phyloP scores from a whole-genome alignment of 2,888 invertebrate genomes.

The Laothoe populi region DNA sequence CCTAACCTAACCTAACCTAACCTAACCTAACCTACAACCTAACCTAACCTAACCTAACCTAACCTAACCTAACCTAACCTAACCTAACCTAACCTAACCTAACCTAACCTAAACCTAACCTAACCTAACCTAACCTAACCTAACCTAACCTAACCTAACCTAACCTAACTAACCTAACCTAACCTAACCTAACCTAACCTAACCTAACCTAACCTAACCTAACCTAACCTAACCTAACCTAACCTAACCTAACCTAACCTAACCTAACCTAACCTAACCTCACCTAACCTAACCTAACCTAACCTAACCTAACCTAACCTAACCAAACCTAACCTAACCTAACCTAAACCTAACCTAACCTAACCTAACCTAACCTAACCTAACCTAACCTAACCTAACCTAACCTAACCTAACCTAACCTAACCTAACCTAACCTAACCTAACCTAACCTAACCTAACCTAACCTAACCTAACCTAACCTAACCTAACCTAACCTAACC shows the following conservation, averaged over 20 bases:
- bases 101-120: conserved; percentile 40
- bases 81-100: conserved; percentile 40
- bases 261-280: conserved; percentile 35
- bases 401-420: conserved; percentile 32
- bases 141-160: conserved; percentile 36
- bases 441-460: conserved; percentile 34
- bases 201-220: conserved; percentile 37
- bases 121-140: conserved; percentile 37
- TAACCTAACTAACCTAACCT: conserved; percentile 35
- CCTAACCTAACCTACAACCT: conserved; percentile 37
- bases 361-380: conserved; percentile 37
- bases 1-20: conserved; percentile 36
- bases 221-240: conserved; percentile 38
- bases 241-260: conserved; percentile 35
- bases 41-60: conserved; percentile 38
- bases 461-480: conserved; percentile 31
- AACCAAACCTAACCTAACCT: conserved; percentile 36
- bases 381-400: conserved; percentile 36
- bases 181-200: conserved; percentile 36
- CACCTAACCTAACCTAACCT: conserved; percentile 34
- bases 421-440: conserved; percentile 32
- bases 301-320: conserved; percentile 36
- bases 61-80: conserved; percentile 40
- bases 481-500: conserved; percentile 32
- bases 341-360: conserved; percentile 36